These are phyloP conservation scores for Synanceia verrucosa DNA, from an alignment of 2,797 vertebrate genomes.

Conservation along the genomic window DNA sequence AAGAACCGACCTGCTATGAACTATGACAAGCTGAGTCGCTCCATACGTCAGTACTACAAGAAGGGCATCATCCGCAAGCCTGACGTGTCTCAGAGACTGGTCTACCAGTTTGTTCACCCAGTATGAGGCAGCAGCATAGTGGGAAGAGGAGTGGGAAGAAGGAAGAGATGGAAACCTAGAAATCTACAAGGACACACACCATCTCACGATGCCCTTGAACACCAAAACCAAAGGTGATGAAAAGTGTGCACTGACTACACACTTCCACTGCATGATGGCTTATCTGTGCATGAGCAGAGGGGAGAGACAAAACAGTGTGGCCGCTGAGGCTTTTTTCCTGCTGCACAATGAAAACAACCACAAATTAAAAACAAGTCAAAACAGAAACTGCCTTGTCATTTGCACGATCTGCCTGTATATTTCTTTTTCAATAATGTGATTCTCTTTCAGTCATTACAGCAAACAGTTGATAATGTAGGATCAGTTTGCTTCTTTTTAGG, in stretches of 20 bases:
- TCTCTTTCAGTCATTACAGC: not conserved
- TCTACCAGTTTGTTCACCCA: slow-evolving; percentile 98
- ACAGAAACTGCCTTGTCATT: slow-evolving; percentile 60
- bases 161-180: not conserved
- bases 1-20: slow-evolving; percentile 99
- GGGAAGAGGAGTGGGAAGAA: not conserved
- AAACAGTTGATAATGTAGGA: slow-evolving; percentile 21
- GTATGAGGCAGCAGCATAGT: slow-evolving; percentile 77
- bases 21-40: slow-evolving; percentile 99
- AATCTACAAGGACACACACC: slow-evolving; percentile 6
- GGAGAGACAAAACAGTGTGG: slow-evolving; percentile 34
- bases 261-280: slow-evolving; percentile 29
- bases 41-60: slow-evolving; percentile 99
- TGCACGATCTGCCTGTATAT: slow-evolving; percentile 79
- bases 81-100: slow-evolving; percentile 96
- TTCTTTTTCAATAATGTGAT: slow-evolving; percentile 15
- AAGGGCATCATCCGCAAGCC: slow-evolving; percentile 99
- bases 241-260: slow-evolving; percentile 68
- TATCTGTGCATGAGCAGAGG: slow-evolving; percentile 2
- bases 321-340: slow-evolving; percentile 29
- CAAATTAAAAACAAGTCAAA: slow-evolving; percentile 17
- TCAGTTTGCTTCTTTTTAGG: slow-evolving; percentile 35
- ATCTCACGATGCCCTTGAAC: slow-evolving; percentile 43
- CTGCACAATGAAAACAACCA: slow-evolving; percentile 36
- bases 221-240: slow-evolving; percentile 30